A percentile compares a stretch with the other conserved stretches of the same genome.
These are phyloP conservation scores for Thelaira solivaga DNA, from an alignment of 2,888 invertebrate genomes.

Conservation along the genomic window DNA sequence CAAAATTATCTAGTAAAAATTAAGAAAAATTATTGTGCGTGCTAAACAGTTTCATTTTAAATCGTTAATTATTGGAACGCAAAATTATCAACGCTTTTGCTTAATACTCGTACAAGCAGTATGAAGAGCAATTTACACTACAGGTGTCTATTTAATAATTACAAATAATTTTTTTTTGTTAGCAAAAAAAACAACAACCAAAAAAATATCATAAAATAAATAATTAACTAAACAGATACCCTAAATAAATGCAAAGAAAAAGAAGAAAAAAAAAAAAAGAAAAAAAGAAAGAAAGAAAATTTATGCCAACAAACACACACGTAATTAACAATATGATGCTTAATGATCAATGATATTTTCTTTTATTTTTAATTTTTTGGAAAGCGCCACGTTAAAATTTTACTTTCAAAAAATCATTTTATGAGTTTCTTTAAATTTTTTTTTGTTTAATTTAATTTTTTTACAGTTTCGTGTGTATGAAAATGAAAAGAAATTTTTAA, in stretches of 20 bases:
- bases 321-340: conserved; percentile 33
- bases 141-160: conserved; percentile 5
- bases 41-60: too few relatives aligned
- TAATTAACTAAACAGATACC: not conserved
- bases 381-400: conserved; percentile 46
- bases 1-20: too few relatives aligned
- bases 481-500: conserved; percentile 12
- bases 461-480: conserved; percentile 6
- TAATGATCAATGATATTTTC: conserved; percentile 50
- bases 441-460: not conserved
- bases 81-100: too few relatives aligned
- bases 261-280: conserved; percentile 12
- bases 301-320: too few relatives aligned
- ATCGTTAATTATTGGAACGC: too few relatives aligned
- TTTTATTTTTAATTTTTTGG: conserved; percentile 19
- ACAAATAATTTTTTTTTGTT: not conserved
- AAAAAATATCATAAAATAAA: not conserved
- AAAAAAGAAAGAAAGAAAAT: conserved; percentile 1
- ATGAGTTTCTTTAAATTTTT: not conserved
- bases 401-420: conserved; percentile 51
- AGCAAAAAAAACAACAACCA: not conserved
- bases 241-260: too few relatives aligned
- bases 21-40: too few relatives aligned
- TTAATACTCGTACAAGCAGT: too few relatives aligned
- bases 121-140: too few relatives aligned